Evolutionary conservation across 1,140 invertebrate genomes (phyloP).

Genomic region (Pteromalus puparum): DNA sequence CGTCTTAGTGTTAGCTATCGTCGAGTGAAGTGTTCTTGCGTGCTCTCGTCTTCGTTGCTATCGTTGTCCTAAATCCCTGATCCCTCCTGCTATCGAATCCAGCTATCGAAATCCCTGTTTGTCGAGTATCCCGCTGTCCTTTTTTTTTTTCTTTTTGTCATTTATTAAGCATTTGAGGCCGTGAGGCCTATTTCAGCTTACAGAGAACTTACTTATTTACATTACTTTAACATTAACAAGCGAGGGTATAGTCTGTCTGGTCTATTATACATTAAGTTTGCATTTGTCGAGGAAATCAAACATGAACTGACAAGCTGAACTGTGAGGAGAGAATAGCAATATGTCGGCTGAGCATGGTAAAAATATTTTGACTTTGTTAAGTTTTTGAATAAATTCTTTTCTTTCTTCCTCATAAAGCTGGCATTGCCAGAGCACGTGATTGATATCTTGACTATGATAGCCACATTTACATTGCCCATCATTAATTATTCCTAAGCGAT

Average conservation of each 20-base stretch:
- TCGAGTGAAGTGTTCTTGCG: too few relatives aligned
- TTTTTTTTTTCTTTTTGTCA: neutral
- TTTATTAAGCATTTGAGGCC: too few relatives aligned
- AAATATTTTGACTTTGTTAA: neutral
- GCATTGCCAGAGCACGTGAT: conserved; percentile 16
- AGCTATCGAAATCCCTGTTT: too few relatives aligned
- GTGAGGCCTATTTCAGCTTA: neutral
- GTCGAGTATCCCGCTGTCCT: too few relatives aligned
- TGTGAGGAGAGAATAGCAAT: neutral
- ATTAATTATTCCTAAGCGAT: neutral
- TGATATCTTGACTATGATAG: neutral
- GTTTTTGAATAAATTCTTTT: neutral
- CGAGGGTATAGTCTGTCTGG: neutral
- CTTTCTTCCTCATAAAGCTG: neutral
- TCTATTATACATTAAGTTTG: neutral
- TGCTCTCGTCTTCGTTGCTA: too few relatives aligned
- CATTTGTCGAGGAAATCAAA: neutral
- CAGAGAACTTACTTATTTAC: neutral
- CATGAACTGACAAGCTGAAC: neutral
- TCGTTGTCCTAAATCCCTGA: too few relatives aligned
- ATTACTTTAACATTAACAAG: neutral
- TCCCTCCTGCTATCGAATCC: too few relatives aligned
- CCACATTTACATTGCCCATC: neutral
- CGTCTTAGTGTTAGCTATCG: too few relatives aligned
- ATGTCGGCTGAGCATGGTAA: neutral